Conservation (phyloP, 2,888 invertebrate genomes). For the Orchesella flavescens region DNA sequence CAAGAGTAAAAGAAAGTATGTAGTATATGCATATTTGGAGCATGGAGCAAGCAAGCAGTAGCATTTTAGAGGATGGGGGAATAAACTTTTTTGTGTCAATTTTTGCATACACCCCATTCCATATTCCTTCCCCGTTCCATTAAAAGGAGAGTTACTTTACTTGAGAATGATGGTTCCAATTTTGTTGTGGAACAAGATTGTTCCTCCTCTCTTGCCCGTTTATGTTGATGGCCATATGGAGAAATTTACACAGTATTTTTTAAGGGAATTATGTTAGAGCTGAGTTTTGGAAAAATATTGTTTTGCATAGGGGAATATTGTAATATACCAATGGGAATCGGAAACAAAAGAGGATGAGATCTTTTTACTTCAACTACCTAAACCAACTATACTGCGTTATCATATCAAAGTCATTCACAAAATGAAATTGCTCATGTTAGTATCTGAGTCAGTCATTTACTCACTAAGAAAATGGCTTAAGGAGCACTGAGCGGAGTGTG, state of each 20-base stretch:
- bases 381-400: not conserved
- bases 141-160: too few relatives aligned
- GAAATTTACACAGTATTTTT: not conserved
- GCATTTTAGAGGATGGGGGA: not conserved
- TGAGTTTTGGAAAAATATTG: not conserved
- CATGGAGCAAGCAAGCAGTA: not conserved
- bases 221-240: slow-evolving; percentile 15
- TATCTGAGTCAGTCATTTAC: slow-evolving; percentile 12
- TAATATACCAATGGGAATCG: slow-evolving; percentile 39
- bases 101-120: slow-evolving; percentile 28
- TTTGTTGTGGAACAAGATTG: too few relatives aligned
- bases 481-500: not conserved
- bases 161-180: too few relatives aligned
- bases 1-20: too few relatives aligned
- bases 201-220: not conserved
- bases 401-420: slow-evolving; percentile 21
- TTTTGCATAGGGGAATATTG: not conserved
- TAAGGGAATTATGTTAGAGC: too few relatives aligned
- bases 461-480: not conserved
- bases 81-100: slow-evolving; percentile 23
- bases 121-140: slow-evolving; percentile 8
- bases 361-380: not conserved
- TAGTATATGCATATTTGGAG: too few relatives aligned
- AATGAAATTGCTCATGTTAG: slow-evolving; percentile 33
- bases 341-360: slow-evolving; percentile 6